These are phyloP conservation scores for Pelodiscus sinensis DNA, from an alignment of 2,113 vertebrate species.

Conservation along the genomic window DNA sequence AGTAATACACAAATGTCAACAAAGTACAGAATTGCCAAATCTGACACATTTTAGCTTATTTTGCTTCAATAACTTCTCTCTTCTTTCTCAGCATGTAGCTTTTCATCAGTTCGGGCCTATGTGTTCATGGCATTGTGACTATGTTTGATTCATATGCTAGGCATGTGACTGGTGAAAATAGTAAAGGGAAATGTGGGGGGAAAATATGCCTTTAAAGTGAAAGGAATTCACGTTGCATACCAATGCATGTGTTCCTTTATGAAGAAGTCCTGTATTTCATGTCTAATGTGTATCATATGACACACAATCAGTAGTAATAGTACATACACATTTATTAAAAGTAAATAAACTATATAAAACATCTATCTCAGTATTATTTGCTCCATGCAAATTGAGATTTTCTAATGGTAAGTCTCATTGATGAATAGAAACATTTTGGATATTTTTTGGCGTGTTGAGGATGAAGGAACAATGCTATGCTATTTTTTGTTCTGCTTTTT, in stretches of 20 bases:
- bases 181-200: background rate
- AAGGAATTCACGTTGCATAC: background rate
- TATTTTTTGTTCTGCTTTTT: constrained; percentile 7
- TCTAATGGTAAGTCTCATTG: background rate
- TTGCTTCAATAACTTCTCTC: background rate
- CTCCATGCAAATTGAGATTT: constrained; percentile 26
- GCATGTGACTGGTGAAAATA: constrained; percentile 13
- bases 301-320: background rate
- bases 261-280: background rate
- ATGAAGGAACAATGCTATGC: background rate
- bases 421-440: background rate
- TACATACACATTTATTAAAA: background rate
- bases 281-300: constrained; percentile 22
- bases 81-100: background rate
- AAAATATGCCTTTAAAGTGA: constrained; percentile 24
- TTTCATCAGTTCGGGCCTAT: background rate
- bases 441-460: background rate
- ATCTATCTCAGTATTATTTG: background rate
- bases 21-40: background rate
- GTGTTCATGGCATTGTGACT: constrained; percentile 28
- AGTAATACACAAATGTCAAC: background rate
- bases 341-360: background rate
- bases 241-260: background rate
- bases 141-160: constrained; percentile 9
- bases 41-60: background rate